phyloP scores from a whole-genome alignment of 1,140 invertebrate genomes.

The Pseudobourletiella spinata region DNA sequence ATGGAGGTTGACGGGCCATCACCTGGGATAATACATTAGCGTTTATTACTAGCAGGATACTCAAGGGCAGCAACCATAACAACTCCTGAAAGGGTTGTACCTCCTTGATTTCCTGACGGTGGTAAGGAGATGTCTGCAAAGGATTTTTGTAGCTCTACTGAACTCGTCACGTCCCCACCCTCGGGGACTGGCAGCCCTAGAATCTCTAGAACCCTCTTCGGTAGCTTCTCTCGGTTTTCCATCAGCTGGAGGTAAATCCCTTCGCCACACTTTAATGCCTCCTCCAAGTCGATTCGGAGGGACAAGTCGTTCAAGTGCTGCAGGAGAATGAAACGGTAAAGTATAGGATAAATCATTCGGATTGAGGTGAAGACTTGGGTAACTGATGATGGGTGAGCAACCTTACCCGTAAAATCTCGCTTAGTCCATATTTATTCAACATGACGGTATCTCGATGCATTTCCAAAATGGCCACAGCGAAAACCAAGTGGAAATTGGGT shows the following conservation, averaged over 20 bases:
- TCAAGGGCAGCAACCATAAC: no score
- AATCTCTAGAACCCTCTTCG: slow-evolving; percentile 28
- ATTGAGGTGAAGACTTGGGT: no score
- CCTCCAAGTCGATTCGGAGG: slow-evolving; percentile 48
- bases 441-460: slow-evolving; percentile 51
- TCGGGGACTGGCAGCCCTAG: slow-evolving; percentile 18
- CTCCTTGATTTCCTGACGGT: no score
- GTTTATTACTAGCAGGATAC: no score
- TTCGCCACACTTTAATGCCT: slow-evolving; percentile 48
- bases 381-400: no score
- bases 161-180: no score
- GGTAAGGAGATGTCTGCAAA: no score
- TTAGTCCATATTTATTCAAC: slow-evolving; percentile 56
- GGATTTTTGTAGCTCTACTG: no score
- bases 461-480: slow-evolving; percentile 53
- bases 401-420: slow-evolving; percentile 55
- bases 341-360: slow-evolving; percentile 10
- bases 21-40: not conserved
- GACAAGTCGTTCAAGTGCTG: slow-evolving; percentile 56
- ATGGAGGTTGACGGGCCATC: no score
- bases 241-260: slow-evolving; percentile 46
- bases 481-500: slow-evolving; percentile 49
- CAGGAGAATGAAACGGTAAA: slow-evolving; percentile 36
- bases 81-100: no score
- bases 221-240: slow-evolving; percentile 26